These are phyloP conservation scores for Drosophila birchii DNA, from an alignment of 2,888 invertebrate genomes.

Conservation along the genomic window DNA sequence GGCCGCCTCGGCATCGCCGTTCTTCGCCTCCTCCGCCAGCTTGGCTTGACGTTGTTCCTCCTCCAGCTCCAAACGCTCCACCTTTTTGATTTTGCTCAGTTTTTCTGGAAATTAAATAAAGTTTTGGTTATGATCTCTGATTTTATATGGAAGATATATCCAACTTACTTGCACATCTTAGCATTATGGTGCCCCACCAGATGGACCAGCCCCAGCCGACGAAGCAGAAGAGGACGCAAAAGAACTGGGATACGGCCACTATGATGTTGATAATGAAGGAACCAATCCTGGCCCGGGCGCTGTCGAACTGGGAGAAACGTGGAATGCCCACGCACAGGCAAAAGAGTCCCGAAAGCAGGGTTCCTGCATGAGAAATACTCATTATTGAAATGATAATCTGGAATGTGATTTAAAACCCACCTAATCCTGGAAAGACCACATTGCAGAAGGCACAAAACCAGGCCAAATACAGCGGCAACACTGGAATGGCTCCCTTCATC, in stretches of 20 bases:
- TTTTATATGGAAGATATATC: rapidly evolving
- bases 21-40: constrained; percentile 85
- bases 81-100: constrained; percentile 88
- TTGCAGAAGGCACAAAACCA: constrained; percentile 95
- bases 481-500: constrained; percentile 96
- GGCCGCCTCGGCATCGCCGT: constrained; percentile 58
- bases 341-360: constrained; percentile 94
- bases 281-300: constrained; percentile 90
- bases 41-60: constrained; percentile 84
- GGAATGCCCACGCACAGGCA: constrained; percentile 95
- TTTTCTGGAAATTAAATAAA: constrained; percentile 85
- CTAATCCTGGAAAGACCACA: constrained; percentile 91
- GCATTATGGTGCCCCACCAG: constrained; percentile 98
- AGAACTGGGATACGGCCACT: constrained; percentile 94
- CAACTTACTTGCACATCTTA: constrained; percentile 93
- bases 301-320: constrained; percentile 92
- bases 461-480: constrained; percentile 93
- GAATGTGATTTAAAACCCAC: constrained; percentile 84
- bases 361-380: constrained; percentile 87
- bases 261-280: constrained; percentile 93
- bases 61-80: constrained; percentile 85
- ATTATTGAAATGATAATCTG: background rate
- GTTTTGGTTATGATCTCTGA: background rate
- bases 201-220: constrained; percentile 99
- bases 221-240: constrained; percentile 96